A percentile compares a stretch with the other conserved stretches of the same genome.
Conservation (phyloP, 2,797 vertebrate genomes). For the Prunella strophiata region DNA sequence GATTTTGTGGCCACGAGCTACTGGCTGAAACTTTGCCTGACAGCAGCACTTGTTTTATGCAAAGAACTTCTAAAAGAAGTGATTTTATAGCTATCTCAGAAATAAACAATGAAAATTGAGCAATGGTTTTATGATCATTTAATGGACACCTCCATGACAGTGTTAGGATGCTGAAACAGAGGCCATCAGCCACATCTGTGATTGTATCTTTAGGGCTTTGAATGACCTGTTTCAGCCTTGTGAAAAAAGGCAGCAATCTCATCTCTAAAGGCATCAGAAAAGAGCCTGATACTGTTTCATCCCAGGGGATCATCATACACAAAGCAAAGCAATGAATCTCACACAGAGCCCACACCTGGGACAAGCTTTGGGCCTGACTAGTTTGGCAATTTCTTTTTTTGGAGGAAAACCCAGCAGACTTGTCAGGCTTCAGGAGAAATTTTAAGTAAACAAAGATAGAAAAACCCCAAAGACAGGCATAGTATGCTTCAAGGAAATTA, state of each 20-base stretch:
- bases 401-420: not conserved
- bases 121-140: not conserved
- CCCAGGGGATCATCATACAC: not conserved
- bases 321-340: not conserved
- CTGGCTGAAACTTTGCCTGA: not conserved
- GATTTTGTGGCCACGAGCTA: not conserved
- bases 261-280: constrained; percentile 18
- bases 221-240: not conserved
- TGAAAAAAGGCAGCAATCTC: not conserved
- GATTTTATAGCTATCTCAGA: not conserved
- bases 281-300: not conserved
- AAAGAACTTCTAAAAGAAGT: not conserved
- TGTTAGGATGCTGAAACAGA: not conserved
- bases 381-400: not conserved
- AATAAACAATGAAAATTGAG: not conserved
- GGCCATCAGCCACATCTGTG: not conserved
- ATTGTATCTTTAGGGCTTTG: not conserved
- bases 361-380: not conserved
- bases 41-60: not conserved
- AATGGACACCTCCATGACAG: not conserved
- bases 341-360: not conserved
- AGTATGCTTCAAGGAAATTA: not conserved
- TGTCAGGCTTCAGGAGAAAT: not conserved
- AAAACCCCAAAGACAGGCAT: not conserved
- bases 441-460: not conserved